These are phyloP conservation scores for Limonius californicus DNA, from an alignment of 1,140 invertebrate genomes.

Conservation along the genomic window DNA sequence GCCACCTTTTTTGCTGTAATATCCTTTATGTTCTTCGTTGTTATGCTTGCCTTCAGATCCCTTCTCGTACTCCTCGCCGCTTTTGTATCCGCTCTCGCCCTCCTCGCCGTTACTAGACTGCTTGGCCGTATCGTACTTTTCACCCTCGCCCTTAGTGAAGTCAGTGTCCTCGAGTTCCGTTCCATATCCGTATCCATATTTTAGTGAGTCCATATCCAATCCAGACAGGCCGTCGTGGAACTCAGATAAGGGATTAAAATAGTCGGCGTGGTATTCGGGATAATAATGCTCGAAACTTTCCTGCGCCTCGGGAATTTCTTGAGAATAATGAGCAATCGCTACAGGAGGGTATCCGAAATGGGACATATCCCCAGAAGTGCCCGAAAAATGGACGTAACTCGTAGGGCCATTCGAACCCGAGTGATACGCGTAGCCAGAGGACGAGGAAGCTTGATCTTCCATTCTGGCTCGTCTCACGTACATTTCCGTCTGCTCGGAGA, in stretches of 20 bases:
- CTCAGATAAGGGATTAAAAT: too few species aligned
- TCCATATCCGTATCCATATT: too few species aligned
- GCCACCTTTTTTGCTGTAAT: conserved; percentile 65
- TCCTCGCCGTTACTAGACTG: conserved; percentile 47
- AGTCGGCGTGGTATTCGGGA: too few species aligned
- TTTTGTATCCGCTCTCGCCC: conserved; percentile 64
- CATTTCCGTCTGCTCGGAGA: not conserved
- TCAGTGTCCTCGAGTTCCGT: too few species aligned
- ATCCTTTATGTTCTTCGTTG: conserved; percentile 62
- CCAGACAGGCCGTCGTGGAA: too few species aligned
- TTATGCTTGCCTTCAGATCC: conserved; percentile 50
- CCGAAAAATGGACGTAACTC: not conserved
- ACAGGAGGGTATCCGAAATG: not conserved
- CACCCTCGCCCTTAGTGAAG: too few species aligned
- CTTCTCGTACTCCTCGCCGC: conserved; percentile 57
- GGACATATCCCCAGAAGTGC: not conserved
- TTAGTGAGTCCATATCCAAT: too few species aligned
- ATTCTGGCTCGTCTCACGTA: not conserved
- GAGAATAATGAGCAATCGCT: not conserved
- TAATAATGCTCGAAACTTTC: not conserved
- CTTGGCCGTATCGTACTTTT: not conserved
- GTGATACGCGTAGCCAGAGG: not conserved
- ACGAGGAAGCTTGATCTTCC: not conserved
- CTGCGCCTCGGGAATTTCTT: not conserved
- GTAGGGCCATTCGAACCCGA: not conserved